Percentiles rank a stretch among this genome's conserved stretches.
phyloP scores from a whole-genome alignment of 1,140 invertebrate species.

The Lordiphosa collinella region DNA sequence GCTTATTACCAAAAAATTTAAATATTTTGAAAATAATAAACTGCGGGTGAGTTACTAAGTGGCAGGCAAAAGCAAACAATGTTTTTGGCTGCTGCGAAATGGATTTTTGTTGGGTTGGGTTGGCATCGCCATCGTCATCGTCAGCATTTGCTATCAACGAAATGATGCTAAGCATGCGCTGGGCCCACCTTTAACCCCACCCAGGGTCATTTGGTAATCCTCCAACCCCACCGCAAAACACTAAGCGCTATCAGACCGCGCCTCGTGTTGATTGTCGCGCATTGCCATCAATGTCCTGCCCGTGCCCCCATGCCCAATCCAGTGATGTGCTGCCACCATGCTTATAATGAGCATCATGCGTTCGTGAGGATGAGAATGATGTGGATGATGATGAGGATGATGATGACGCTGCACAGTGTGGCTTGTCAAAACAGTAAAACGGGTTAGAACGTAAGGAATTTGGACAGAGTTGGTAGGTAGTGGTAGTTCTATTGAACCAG shows the following conservation, averaged over 20 bases:
- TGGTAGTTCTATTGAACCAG: too few species aligned
- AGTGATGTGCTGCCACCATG: conserved; percentile 4
- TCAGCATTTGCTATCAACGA: conserved; percentile 52
- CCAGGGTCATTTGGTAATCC: conserved; percentile 62
- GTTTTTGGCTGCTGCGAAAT: conserved; percentile 3
- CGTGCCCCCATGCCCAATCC: background rate
- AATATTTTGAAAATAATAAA: conserved; percentile 79
- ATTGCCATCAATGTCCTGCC: conserved; percentile 58
- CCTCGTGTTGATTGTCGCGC: conserved; percentile 71
- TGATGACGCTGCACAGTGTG: conserved; percentile 16
- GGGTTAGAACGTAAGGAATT: background rate
- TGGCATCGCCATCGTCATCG: conserved; percentile 26
- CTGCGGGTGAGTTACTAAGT: conserved; percentile 79
- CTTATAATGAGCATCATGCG: conserved; percentile 59
- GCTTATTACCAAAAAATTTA: conserved; percentile 79
- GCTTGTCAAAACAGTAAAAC: background rate
- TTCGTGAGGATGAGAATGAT: conserved; percentile 33
- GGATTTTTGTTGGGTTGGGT: conserved; percentile 8
- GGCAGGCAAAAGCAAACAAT: conserved; percentile 64
- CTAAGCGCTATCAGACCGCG: conserved; percentile 57
- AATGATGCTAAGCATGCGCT: conserved; percentile 52
- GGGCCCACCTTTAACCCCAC: conserved; percentile 49
- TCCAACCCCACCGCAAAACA: conserved; percentile 30
- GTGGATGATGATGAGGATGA: conserved; percentile 18
- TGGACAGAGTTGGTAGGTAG: too few species aligned